These are phyloP conservation scores for Heteractis magnifica DNA, from an alignment of 92 coral and sea anemone species.

Conservation along the genomic window DNA sequence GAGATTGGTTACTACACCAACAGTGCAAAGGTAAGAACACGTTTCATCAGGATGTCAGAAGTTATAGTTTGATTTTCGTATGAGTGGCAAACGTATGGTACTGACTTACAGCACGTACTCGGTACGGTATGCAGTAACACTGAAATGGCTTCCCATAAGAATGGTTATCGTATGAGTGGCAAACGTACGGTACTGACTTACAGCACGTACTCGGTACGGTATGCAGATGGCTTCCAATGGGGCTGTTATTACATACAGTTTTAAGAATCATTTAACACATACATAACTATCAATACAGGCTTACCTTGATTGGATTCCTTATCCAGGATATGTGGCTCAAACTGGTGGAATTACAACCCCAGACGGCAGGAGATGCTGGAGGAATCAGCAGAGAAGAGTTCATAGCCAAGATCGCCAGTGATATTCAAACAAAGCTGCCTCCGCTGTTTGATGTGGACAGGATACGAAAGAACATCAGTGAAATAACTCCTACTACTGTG, in stretches of 20 bases:
- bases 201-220: too few relatives aligned
- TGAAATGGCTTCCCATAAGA: too few relatives aligned
- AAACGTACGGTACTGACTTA: too few relatives aligned
- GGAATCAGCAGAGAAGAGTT: slow-evolving; percentile 98
- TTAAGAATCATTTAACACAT: too few relatives aligned
- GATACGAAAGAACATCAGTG: slow-evolving; percentile 81
- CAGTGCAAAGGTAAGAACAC: slow-evolving; percentile 64
- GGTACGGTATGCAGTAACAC: too few relatives aligned
- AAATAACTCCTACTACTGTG: slow-evolving; percentile 89
- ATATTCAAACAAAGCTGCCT: slow-evolving; percentile 93
- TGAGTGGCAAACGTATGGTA: too few relatives aligned
- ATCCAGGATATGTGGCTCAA: slow-evolving; percentile 94
- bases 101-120: too few relatives aligned
- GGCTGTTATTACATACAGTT: too few relatives aligned
- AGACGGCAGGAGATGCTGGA: slow-evolving; percentile 97
- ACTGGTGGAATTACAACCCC: slow-evolving; percentile 96
- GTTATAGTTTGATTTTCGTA: too few relatives aligned
- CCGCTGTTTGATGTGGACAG: slow-evolving; percentile 87
- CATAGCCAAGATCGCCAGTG: slow-evolving; percentile 94
- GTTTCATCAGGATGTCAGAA: not conserved
- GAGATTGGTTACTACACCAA: slow-evolving; percentile 99
- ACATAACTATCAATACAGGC: not conserved
- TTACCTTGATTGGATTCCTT: not conserved
- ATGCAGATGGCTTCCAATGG: too few relatives aligned
- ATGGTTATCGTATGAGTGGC: too few relatives aligned